Conservation (phyloP, 2,797 vertebrate genomes). For the Salarias fasciatus region DNA sequence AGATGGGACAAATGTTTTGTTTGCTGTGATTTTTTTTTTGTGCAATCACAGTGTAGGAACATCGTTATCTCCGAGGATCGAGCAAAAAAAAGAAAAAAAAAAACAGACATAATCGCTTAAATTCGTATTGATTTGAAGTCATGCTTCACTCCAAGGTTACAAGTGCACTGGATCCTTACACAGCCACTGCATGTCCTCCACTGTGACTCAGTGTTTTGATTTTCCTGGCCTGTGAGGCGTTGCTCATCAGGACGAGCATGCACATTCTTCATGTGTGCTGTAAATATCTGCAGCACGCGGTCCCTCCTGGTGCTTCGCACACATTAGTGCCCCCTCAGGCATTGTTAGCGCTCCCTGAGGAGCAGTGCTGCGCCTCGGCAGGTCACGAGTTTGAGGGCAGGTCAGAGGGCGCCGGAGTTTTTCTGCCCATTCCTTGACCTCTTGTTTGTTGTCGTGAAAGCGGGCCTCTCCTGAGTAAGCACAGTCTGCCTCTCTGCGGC, state of each 20-base stretch:
- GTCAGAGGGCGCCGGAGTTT: conserved; percentile 28
- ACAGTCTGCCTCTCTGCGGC: not conserved
- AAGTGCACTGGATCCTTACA: too few species aligned
- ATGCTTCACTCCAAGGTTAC: too few species aligned
- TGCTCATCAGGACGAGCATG: not conserved
- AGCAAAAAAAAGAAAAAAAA: too few species aligned
- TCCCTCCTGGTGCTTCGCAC: not conserved
- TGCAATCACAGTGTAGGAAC: too few species aligned
- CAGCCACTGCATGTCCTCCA: too few species aligned
- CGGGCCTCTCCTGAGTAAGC: conserved; percentile 9
- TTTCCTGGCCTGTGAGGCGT: too few species aligned
- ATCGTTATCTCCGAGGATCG: too few species aligned
- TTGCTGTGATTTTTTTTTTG: too few species aligned
- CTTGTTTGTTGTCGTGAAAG: conserved; percentile 29
- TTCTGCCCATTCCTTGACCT: conserved; percentile 29
- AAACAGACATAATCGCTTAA: too few species aligned
- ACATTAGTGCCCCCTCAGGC: not conserved
- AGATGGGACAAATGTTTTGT: too few species aligned
- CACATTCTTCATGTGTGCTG: not conserved
- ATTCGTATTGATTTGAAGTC: too few species aligned
- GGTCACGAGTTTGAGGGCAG: conserved; percentile 30
- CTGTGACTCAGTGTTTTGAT: too few species aligned
- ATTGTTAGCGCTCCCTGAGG: conserved; percentile 30
- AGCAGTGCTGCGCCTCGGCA: not conserved
- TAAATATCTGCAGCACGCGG: not conserved